Conservation (phyloP, 2,888 invertebrate species). For the Toxonevra muliebris region DNA sequence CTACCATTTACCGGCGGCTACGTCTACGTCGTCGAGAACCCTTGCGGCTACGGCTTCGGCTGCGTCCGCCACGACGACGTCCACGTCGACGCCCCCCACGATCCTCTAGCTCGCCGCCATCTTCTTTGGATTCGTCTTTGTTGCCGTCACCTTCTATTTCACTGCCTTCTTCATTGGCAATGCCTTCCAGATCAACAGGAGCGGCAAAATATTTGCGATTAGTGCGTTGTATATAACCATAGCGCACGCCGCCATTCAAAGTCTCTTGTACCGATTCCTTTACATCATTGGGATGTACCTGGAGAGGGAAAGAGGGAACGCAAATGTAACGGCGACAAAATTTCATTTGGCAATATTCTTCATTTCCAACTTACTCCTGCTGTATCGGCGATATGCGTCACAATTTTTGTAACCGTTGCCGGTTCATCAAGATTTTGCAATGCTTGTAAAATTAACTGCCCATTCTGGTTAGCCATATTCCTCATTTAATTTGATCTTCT, state of each 20-base stretch:
- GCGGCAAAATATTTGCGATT: slow-evolving; percentile 38
- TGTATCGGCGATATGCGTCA: slow-evolving; percentile 35
- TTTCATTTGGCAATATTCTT: background rate
- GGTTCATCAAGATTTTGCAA: slow-evolving; percentile 37
- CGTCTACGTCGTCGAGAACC: slow-evolving; percentile 30
- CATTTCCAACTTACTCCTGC: slow-evolving; percentile 33
- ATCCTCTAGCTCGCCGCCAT: slow-evolving; percentile 28
- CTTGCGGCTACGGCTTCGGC: slow-evolving; percentile 21
- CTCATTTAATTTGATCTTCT: background rate
- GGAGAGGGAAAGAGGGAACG: background rate
- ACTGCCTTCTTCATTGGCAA: slow-evolving; percentile 18
- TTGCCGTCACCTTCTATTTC: slow-evolving; percentile 11
- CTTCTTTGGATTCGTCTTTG: slow-evolving; percentile 12
- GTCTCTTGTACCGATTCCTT: slow-evolving; percentile 35
- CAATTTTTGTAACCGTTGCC: slow-evolving; percentile 31
- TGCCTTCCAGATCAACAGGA: slow-evolving; percentile 34
- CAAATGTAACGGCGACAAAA: background rate
- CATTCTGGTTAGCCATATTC: slow-evolving; percentile 40
- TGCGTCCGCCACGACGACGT: slow-evolving; percentile 16
- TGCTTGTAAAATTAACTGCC: slow-evolving; percentile 35
- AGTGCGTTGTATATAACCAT: slow-evolving; percentile 36
- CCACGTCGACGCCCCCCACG: slow-evolving; percentile 29
- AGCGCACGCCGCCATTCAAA: slow-evolving; percentile 37
- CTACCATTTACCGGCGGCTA: no score
- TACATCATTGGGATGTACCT: slow-evolving; percentile 36